Conservation (phyloP, 2,113 vertebrate genomes). For the Lontra canadensis region DNA sequence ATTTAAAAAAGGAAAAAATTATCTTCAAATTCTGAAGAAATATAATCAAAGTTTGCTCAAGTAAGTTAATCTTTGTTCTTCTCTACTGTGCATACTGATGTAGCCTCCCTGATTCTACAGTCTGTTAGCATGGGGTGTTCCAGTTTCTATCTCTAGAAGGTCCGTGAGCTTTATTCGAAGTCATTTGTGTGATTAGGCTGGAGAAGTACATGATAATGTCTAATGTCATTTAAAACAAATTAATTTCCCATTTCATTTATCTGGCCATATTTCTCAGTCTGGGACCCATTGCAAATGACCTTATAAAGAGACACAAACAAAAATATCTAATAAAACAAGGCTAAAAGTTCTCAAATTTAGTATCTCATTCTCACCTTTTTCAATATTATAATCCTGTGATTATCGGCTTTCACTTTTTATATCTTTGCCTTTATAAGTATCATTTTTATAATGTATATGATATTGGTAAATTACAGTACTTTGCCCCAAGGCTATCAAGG, state of each 20-base stretch:
- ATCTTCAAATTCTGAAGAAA: neutral
- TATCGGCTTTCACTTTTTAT: neutral
- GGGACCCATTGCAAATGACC: conserved; percentile 82
- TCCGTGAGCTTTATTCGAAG: conserved; percentile 80
- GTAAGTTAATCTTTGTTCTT: neutral
- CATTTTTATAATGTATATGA: conserved; percentile 75
- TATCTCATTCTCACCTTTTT: neutral
- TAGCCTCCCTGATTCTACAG: neutral
- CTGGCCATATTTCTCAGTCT: conserved; percentile 83
- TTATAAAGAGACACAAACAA: conserved; percentile 80
- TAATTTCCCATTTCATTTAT: conserved; percentile 87
- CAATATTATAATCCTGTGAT: neutral
- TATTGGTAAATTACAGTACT: conserved; percentile 74
- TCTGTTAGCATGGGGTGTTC: neutral
- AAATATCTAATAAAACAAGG: conserved; percentile 70
- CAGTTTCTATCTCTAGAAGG: conserved; percentile 60
- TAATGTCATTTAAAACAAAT: conserved; percentile 85
- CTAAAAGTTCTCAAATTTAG: conserved; percentile 32
- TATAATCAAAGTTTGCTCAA: neutral
- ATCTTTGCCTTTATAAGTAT: conserved; percentile 61
- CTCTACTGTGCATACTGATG: neutral
- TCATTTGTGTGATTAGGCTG: conserved; percentile 74
- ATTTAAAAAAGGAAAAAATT: neutral
- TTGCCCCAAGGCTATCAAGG: conserved; percentile 63
- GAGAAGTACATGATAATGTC: conserved; percentile 80